Evolutionary conservation across 2,113 vertebrate genomes (phyloP), one percentile per base, ranked within the genome.

Genomic region (Mionectes macconnelli): DNA sequence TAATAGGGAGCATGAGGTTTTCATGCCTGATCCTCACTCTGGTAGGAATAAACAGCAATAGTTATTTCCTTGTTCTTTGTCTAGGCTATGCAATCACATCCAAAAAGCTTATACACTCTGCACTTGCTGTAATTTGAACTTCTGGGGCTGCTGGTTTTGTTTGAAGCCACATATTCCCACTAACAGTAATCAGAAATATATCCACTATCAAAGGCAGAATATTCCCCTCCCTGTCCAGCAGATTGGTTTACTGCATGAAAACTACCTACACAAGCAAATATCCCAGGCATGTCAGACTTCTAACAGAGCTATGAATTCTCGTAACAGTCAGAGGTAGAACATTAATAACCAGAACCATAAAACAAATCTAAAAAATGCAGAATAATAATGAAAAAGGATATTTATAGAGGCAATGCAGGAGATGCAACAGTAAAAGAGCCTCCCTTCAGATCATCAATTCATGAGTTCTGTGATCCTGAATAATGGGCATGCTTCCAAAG

Each of bases 281-380:
- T 96, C 62, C 44, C 75, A 88, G 85, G 70, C 16, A 86, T 72
- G 60, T 91, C 89, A 92, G 91, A 93, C 84, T 92, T 91, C 87
- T 93, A 97, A 95, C 84, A 91, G 93, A 74, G 72, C 76, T 47
- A 72, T 70, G 73, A 94, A 96, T 84, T 86, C 79, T 94, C 79
- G 92, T 89, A 95, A 89, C 84, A 92, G 85, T 87, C 89, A 87
- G 91, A 86, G 68, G 44, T 59, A 80, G 22, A 88, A 74, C 91
- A 80, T 96, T 96, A 96, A 93, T 94, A 96, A 96, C 73, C 18
- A 50, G 73, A 70, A 55, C 81, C 77, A 94, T 96, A 97, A 97
- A 97, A 69, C 45, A 95, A 96, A 96, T 83, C 81, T 83, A 94
- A 95, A 97, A 96, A 39, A 75, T 84, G 84, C 56, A 85, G 49